phyloP scores from a whole-genome alignment of 2,888 invertebrate genomes.

The Leptopterna dolabrata region DNA sequence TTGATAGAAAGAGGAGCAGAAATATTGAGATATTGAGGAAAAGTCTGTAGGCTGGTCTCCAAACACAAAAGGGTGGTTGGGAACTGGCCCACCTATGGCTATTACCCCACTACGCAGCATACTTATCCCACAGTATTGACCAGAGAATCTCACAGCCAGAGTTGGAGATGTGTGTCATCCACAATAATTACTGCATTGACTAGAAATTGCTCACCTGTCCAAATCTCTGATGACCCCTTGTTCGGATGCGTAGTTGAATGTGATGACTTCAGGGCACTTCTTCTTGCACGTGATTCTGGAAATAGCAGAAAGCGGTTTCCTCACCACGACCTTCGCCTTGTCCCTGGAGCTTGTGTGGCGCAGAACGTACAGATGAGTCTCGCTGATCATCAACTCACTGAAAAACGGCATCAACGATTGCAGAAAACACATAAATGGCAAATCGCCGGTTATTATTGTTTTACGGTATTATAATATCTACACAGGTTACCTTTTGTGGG shows the following conservation, averaged over 20 bases:
- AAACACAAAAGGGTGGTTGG: too few species aligned
- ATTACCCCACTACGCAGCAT: too few species aligned
- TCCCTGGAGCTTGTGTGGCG: conserved; percentile 83
- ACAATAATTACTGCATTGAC: too few species aligned
- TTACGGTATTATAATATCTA: too few species aligned
- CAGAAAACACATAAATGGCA: not conserved
- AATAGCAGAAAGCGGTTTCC: conserved; percentile 89
- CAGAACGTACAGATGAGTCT: conserved; percentile 86
- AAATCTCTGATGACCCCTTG: conserved; percentile 88
- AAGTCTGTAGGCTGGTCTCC: too few species aligned
- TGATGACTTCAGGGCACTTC: conserved; percentile 93
- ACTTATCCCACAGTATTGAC: too few species aligned
- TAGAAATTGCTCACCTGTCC: conserved; percentile 71
- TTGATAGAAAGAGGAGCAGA: too few species aligned
- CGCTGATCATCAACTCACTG: conserved; percentile 87
- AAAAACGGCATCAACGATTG: conserved; percentile 59
- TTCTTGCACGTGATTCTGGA: conserved; percentile 98
- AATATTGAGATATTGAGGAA: too few species aligned
- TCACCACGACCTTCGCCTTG: conserved; percentile 85
- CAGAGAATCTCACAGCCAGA: too few species aligned
- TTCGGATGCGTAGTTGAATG: conserved; percentile 90
- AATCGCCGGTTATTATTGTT: too few species aligned
- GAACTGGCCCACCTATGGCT: too few species aligned
- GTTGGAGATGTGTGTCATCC: too few species aligned
- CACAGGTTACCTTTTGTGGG: conserved; percentile 77